A percentile compares a stretch with the other conserved stretches of the same genome.
Conservation (phyloP, 2,113 vertebrate genomes). For the Epinephelus cyanopodus region DNA sequence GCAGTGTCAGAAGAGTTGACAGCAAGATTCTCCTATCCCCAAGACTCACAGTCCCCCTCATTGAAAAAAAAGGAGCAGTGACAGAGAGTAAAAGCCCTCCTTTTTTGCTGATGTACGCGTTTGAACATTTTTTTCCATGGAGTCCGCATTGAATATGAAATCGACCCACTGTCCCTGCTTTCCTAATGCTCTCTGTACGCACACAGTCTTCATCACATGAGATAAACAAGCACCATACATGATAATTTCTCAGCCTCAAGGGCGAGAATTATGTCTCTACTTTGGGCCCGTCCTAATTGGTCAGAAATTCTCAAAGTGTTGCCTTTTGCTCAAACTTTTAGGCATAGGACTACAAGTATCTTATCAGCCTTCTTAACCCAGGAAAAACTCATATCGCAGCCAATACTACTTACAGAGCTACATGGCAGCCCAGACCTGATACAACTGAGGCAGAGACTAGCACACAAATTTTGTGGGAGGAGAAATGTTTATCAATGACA, state of each 20-base stretch:
- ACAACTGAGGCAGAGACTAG: not conserved
- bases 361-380: not conserved
- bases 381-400: not conserved
- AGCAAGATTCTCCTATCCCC: conserved; percentile 51
- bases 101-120: conserved; percentile 65
- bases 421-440: not conserved
- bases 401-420: not conserved
- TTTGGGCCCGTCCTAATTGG: not conserved
- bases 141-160: conserved; percentile 11
- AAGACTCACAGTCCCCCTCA: not conserved
- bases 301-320: not conserved
- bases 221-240: not conserved
- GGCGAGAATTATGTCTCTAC: not conserved
- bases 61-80: conserved; percentile 6
- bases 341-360: not conserved
- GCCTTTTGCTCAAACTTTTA: not conserved
- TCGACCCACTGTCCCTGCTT: not conserved
- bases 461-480: not conserved
- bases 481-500: not conserved
- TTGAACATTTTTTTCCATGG: not conserved
- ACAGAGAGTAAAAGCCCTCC: conserved; percentile 31
- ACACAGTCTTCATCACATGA: conserved; percentile 6
- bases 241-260: not conserved
- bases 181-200: not conserved
- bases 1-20: conserved; percentile 66